Evolutionary conservation across 2,113 vertebrate genomes (phyloP).

Genomic region (Cebidichthys violaceus): DNA sequence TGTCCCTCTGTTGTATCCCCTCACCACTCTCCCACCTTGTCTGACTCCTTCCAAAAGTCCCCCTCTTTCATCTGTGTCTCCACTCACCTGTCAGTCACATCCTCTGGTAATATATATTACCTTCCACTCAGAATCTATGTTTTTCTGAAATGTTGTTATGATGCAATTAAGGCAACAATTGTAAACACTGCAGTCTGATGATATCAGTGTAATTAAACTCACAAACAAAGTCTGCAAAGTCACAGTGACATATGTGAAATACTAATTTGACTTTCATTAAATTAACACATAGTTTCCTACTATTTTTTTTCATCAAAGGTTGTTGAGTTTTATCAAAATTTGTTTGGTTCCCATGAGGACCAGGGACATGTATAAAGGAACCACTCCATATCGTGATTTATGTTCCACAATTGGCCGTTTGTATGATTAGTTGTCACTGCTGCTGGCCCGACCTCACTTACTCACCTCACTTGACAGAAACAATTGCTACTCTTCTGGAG

Average conservation of each 20-base stretch:
- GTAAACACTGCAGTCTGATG: conserved; percentile 33
- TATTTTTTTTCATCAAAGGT: conserved; percentile 3
- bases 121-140: conserved; percentile 1
- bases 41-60: conserved; percentile 24
- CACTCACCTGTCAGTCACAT: not conserved
- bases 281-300: not conserved
- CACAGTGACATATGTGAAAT: conserved; percentile 14
- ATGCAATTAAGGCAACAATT: conserved; percentile 17
- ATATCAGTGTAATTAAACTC: conserved; percentile 18
- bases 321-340: conserved; percentile 11
- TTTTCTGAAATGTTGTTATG: conserved; percentile 11
- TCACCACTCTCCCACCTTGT: conserved; percentile 19
- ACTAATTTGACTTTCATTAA: conserved; percentile 14
- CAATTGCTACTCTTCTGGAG: too few species aligned
- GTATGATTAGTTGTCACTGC: not conserved
- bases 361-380: not conserved
- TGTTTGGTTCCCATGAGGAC: not conserved
- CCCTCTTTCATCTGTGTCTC: conserved; percentile 6
- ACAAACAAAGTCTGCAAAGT: conserved; percentile 21
- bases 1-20: conserved; percentile 25
- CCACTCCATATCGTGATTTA: conserved; percentile 8
- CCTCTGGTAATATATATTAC: not conserved
- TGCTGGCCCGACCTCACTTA: not conserved
- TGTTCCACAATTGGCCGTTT: conserved; percentile 4
- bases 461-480: too few species aligned